Evolutionary conservation across 2,888 invertebrate species (phyloP).

Genomic region (Himalopsyche kuldschensis): DNA sequence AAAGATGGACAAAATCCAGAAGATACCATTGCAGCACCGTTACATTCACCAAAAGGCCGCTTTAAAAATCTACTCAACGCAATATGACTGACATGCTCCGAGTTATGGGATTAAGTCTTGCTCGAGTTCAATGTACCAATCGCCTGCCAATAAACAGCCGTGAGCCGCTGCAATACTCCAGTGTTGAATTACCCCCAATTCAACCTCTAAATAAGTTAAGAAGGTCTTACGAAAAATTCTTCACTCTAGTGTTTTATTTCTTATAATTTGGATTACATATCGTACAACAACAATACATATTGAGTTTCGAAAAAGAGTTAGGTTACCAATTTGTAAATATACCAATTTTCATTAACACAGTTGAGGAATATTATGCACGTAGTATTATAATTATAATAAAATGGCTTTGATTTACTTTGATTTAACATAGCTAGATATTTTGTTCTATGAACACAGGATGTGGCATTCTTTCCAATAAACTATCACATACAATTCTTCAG

Average conservation of each 20-base stretch:
- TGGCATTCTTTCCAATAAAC: slow-evolving; percentile 39
- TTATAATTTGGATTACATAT: slow-evolving; percentile 8
- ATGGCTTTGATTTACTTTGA: slow-evolving; percentile 21
- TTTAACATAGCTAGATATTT: slow-evolving; percentile 36
- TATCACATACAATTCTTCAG: slow-evolving; percentile 39
- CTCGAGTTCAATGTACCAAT: neutral
- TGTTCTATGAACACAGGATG: slow-evolving; percentile 40
- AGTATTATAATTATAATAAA: slow-evolving; percentile 9
- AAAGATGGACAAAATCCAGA: slow-evolving; percentile 4
- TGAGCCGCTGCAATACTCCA: neutral
- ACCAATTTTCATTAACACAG: slow-evolving; percentile 1
- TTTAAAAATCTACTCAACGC: slow-evolving; percentile 39
- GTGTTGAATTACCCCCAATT: neutral
- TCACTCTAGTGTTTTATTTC: neutral
- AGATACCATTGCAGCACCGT: slow-evolving; percentile 28
- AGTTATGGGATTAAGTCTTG: neutral
- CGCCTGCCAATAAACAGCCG: neutral
- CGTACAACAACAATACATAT: slow-evolving; percentile 20
- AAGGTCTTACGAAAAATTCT: neutral
- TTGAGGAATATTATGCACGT: neutral
- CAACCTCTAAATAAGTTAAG: neutral
- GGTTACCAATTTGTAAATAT: neutral
- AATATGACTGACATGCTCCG: slow-evolving; percentile 18
- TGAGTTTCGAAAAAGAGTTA: neutral
- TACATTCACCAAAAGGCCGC: slow-evolving; percentile 31